Conservation (phyloP, 2,113 vertebrate species). For the Rhagologus leucostigma region DNA sequence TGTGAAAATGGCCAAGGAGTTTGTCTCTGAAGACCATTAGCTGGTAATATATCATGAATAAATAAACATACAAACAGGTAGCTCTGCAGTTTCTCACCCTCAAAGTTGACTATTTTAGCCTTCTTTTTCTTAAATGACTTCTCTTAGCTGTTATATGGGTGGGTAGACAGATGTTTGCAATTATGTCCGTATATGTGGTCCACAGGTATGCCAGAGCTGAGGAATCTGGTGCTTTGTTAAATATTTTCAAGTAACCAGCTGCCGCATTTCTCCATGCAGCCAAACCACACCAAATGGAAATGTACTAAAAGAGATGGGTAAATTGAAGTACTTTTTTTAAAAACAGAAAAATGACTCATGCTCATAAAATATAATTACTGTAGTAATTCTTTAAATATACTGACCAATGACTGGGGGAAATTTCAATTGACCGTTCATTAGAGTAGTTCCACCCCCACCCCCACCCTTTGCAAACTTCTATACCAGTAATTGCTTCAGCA, state of each 20-base stretch:
- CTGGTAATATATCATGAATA: constrained; percentile 38
- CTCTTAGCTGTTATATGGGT: constrained; percentile 56
- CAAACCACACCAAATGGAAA: constrained; percentile 80
- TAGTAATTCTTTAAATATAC: constrained; percentile 71
- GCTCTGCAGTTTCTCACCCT: constrained; percentile 28
- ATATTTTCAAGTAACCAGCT: constrained; percentile 74
- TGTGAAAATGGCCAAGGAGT: not conserved
- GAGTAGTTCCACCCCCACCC: not conserved
- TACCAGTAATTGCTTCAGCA: not conserved
- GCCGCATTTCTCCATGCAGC: constrained; percentile 55
- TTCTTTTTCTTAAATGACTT: constrained; percentile 59
- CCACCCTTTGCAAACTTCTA: not conserved
- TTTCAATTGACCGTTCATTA: constrained; percentile 41
- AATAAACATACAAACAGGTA: constrained; percentile 28
- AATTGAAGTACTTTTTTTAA: constrained; percentile 60
- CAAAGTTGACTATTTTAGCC: constrained; percentile 55
- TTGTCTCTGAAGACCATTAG: not conserved
- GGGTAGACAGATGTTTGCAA: constrained; percentile 79
- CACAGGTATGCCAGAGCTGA: constrained; percentile 73
- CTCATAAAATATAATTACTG: constrained; percentile 71
- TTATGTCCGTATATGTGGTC: constrained; percentile 74
- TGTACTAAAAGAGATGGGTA: constrained; percentile 74
- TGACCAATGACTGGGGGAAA: constrained; percentile 40
- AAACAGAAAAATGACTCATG: constrained; percentile 76
- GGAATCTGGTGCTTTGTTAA: constrained; percentile 68